Conservation (phyloP, 92 coral and sea anemone genomes). For the Porites rus region DNA sequence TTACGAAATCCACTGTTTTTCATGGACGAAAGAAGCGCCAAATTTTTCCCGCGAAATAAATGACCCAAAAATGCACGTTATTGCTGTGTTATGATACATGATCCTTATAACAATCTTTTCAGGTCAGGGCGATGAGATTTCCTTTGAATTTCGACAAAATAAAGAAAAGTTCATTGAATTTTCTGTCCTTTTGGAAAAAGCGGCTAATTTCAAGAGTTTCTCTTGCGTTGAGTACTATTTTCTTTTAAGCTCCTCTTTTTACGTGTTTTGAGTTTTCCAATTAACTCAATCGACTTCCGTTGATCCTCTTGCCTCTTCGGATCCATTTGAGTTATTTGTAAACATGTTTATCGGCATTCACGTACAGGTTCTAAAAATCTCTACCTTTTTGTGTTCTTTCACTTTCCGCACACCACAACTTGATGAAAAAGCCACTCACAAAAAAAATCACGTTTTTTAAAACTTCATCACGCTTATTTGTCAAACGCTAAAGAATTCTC, state of each 20-base stretch:
- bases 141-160: background rate
- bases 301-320: background rate
- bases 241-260: background rate
- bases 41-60: constrained; percentile 7
- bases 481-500: too few relatives aligned
- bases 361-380: too few relatives aligned
- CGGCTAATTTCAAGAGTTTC: background rate
- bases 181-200: background rate
- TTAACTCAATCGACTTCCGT: background rate
- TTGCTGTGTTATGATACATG: constrained; percentile 27
- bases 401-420: too few relatives aligned
- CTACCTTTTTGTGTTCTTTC: too few relatives aligned
- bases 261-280: background rate
- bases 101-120: background rate
- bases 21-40: background rate
- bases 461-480: too few relatives aligned
- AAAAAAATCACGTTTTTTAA: too few relatives aligned
- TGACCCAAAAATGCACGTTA: background rate
- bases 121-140: background rate
- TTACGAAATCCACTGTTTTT: background rate
- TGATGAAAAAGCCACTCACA: too few relatives aligned
- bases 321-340: background rate
- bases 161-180: background rate
- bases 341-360: background rate
- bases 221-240: background rate